Percentiles rank a stretch among this genome's conserved stretches.
These are phyloP conservation scores for Paramacrobiotus metropolitanus DNA, from an alignment of 1,140 invertebrate species.

Conservation along the genomic window DNA sequence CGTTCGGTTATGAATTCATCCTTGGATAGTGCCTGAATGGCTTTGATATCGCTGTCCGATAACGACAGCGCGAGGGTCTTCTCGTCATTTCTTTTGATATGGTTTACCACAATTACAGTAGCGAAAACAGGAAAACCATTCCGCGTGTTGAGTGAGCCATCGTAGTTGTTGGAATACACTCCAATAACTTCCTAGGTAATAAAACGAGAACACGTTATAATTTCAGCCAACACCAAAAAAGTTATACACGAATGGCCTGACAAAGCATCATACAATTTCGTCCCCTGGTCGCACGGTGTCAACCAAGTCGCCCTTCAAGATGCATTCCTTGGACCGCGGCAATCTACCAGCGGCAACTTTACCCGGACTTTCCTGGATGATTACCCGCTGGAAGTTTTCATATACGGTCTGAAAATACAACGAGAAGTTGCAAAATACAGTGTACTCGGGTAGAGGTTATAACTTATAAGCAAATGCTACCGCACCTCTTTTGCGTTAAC, in stretches of 20 bases:
- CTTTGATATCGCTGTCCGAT: constrained; percentile 83
- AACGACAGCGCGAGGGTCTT: constrained; percentile 46
- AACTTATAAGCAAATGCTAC: too few species aligned
- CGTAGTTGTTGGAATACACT: constrained; percentile 91
- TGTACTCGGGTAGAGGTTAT: constrained; percentile 10
- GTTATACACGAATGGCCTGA: too few species aligned
- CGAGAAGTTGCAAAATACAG: constrained; percentile 8
- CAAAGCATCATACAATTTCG: constrained; percentile 73
- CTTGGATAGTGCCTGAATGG: constrained; percentile 61
- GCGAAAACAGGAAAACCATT: constrained; percentile 90
- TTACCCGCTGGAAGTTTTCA: constrained; percentile 93
- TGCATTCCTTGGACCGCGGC: constrained; percentile 90
- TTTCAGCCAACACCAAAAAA: too few species aligned
- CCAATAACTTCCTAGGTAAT: constrained; percentile 43
- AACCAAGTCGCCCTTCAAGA: constrained; percentile 78
- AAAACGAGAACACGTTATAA: constrained; percentile 9
- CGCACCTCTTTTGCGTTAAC: constrained; percentile 49
- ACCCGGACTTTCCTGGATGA: constrained; percentile 79
- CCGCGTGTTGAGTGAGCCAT: constrained; percentile 79
- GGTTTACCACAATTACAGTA: constrained; percentile 87
- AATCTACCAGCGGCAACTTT: constrained; percentile 78
- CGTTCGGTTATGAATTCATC: constrained; percentile 76
- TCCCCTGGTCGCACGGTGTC: constrained; percentile 94
- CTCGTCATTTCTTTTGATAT: constrained; percentile 75
- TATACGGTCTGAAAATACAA: constrained; percentile 58